Evolutionary conservation across 2,797 vertebrate genomes (phyloP), one percentile per base, ranked within the genome.

Genomic region (Lagocephalus sceleratus): DNA sequence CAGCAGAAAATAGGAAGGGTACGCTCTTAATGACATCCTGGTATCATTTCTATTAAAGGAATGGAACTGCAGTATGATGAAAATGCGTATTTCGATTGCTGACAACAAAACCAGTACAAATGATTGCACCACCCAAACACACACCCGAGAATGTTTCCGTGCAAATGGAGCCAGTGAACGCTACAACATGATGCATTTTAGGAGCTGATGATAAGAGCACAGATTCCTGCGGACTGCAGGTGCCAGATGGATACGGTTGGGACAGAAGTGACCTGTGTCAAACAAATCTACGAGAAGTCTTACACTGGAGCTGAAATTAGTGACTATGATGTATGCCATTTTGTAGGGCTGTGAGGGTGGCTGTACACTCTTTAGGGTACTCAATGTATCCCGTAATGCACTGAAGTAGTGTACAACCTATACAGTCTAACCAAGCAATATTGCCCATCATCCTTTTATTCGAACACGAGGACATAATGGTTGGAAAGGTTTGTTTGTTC

Each of bases 51-150:
- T 68, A 77, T n/a, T 6, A 83, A 79, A 51, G 35, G 63, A 83
- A 79, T 48, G 74, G 55, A 77, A 72, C 75, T 72, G 79, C 80
- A 66, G 55, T 56, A 76, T 81, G 82, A 87, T 84, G 78, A 81
- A 83, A 83, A 81, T 79, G 69, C 77, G 82, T 79, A 84, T 86
- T 86, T 79, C 65, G 71, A 68, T 61, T 15, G 68, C 75, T 78
- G 79, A 87, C 83, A 84, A 77, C 79, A 71, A 75, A 83, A 81
- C 67, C 76, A 63, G 68, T 81, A 78, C 71, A 81, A 77, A 84
- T 81, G 66, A 19, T 19, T 1, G 8, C 22, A 29, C 55, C 5
- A 38, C 50, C 42, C 53, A 56, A 50, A 26, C 44, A 41, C 43
- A 29, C 57, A 54, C 53, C 49, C 0, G 1, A 53, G 52, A 59